Base-by-base conservation (phyloP, 2,888 invertebrate genomes). In the Endomychus coccineus region DNA sequence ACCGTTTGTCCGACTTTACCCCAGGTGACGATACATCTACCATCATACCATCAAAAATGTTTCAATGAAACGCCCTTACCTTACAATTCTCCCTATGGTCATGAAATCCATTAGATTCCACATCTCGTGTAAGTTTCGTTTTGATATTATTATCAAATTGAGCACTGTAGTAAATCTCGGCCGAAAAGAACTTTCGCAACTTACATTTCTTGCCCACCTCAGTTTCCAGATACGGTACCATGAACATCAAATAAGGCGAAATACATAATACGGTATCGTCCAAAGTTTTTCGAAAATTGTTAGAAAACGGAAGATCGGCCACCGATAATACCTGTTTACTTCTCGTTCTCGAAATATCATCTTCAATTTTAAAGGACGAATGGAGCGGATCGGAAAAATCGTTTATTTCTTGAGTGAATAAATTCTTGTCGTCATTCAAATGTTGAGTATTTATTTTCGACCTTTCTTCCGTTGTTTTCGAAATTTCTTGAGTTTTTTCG, bases 141-240 rank as follows among this genome's bases (percentile, higher is more conserved):
- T 55, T 36, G 2, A 13, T 19, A 15, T 11, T 28, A 10, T 28
- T 30, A 4, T 37, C 37, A 58, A 79, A 75, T 44, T 77, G 75
- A 21, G 68, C 65, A 2, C 87, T 86, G 64, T 77, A 80, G 56
- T 78, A 88, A 4, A 86, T 71, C 48, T 83, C 78, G 11, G 73
- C 67, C 0, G 84, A 80, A 47, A 88, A 87, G 58, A 78, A 85
- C 30, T 67, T 69, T 11, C 88, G 73, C 31, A 89, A 65, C 17
- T 73, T 68, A 54, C 89, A 90, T 48, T 78, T 78, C 25, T 80
- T 74, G 0, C 91, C 92, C 7, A 70, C 71, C 57, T 89, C 88
- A 0, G 90, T 86, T 67, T 91, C 91, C 44, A 94, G 65, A 67
- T 83, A 91, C 0, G 97, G 96, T 36, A 90, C 73, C 0, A 84